phyloP scores from a whole-genome alignment of 2,888 invertebrate genomes.

The Lasioglossum pauxillum region DNA sequence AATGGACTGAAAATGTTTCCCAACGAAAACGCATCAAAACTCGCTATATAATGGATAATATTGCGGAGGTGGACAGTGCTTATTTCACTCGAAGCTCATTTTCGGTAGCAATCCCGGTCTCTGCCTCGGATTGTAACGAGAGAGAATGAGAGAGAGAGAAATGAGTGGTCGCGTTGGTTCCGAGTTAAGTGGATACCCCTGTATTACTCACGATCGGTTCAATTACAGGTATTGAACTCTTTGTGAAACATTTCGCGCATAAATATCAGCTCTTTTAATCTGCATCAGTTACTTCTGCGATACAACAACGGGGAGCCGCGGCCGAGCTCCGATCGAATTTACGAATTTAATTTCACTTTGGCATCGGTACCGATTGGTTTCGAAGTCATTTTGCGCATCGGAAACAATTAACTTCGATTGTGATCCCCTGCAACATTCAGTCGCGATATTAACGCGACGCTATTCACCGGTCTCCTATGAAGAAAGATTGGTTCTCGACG shows the following conservation, averaged over 20 bases:
- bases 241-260: not conserved
- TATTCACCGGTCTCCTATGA: not conserved
- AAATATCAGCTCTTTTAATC: not conserved
- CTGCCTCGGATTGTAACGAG: not conserved
- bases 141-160: not conserved
- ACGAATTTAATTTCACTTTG: constrained; percentile 16
- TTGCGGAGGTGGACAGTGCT: not conserved
- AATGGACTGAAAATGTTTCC: not conserved
- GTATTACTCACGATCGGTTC: not conserved
- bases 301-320: not conserved
- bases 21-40: not conserved
- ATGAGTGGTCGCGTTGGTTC: too few species aligned
- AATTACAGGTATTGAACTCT: constrained; percentile 12
- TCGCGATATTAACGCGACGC: not conserved
- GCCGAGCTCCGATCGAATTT: not conserved
- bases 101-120: not conserved
- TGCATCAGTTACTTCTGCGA: not conserved
- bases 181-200: not conserved
- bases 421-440: not conserved
- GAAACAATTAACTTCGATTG: constrained; percentile 1
- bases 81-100: not conserved
- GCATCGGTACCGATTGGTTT: not conserved
- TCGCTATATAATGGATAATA: not conserved
- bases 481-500: not conserved
- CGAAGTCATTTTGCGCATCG: not conserved